These are phyloP conservation scores for Pelodytes ibericus DNA, from an alignment of 2,797 vertebrate species.

Conservation along the genomic window DNA sequence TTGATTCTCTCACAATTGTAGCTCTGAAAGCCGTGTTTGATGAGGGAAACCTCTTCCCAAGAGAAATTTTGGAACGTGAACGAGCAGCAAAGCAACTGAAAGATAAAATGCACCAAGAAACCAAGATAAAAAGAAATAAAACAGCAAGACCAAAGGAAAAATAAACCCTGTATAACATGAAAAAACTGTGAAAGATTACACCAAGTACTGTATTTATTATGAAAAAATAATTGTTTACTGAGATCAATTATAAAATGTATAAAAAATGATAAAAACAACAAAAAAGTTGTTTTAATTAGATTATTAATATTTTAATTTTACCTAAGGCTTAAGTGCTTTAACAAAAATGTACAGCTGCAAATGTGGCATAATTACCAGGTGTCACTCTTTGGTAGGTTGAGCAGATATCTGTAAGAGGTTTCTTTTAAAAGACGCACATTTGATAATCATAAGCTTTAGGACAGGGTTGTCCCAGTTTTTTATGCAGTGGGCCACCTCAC, in stretches of 20 bases:
- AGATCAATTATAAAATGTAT: not conserved
- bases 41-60: conserved; percentile 75
- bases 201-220: not conserved
- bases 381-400: no score
- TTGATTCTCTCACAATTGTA: conserved; percentile 63
- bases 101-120: conserved; percentile 56
- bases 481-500: no score
- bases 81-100: conserved; percentile 63
- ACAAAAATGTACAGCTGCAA: no score
- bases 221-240: not conserved
- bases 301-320: no score
- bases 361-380: no score
- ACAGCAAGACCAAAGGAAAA: conserved; percentile 63
- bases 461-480: no score
- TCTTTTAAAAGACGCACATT: no score
- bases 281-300: not conserved
- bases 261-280: not conserved
- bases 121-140: conserved; percentile 64
- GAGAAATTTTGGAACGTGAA: conserved; percentile 72
- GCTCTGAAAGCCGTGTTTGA: conserved; percentile 74
- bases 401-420: no score
- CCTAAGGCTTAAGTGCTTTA: no score
- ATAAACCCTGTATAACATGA: conserved; percentile 33
- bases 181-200: not conserved
- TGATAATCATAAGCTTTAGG: no score